A percentile compares a stretch with the other conserved stretches of the same genome.
phyloP scores from a whole-genome alignment of 2,797 vertebrate genomes.

The Mallotus villosus region DNA sequence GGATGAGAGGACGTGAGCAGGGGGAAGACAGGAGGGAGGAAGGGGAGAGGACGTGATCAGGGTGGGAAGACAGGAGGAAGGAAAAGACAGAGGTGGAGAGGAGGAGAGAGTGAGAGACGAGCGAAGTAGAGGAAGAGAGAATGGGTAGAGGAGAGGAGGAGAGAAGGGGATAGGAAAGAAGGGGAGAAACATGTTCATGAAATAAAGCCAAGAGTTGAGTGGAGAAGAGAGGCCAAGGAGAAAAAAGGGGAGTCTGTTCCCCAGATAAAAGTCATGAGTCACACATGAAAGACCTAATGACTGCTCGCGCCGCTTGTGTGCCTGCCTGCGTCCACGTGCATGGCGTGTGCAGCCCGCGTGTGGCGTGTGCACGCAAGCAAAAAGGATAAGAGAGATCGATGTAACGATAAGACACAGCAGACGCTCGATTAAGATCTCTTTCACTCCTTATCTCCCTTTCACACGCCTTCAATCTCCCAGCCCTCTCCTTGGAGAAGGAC shows the following conservation, averaged over 20 bases:
- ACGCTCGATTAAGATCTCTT: constrained; percentile 54
- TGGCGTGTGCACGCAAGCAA: no score
- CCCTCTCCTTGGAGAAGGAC: constrained; percentile 32
- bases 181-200: background rate
- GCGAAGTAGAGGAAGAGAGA: background rate
- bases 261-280: constrained; percentile 57
- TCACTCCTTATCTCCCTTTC: constrained; percentile 32
- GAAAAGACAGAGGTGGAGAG: constrained; percentile 34
- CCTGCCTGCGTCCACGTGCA: no score
- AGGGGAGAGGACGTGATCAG: background rate
- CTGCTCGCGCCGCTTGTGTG: no score
- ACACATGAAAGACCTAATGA: constrained; percentile 49
- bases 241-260: constrained; percentile 18
- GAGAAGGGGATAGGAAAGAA: background rate
- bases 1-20: constrained; percentile 24
- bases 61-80: constrained; percentile 18
- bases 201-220: no score
- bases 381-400: constrained; percentile 39
- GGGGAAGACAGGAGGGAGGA: background rate
- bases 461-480: no score
- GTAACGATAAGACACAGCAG: constrained; percentile 51
- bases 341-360: background rate
- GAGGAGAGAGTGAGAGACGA: constrained; percentile 18
- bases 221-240: no score
- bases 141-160: background rate